Conservation (phyloP, 2,888 invertebrate species). For the Tridacna gigas region DNA sequence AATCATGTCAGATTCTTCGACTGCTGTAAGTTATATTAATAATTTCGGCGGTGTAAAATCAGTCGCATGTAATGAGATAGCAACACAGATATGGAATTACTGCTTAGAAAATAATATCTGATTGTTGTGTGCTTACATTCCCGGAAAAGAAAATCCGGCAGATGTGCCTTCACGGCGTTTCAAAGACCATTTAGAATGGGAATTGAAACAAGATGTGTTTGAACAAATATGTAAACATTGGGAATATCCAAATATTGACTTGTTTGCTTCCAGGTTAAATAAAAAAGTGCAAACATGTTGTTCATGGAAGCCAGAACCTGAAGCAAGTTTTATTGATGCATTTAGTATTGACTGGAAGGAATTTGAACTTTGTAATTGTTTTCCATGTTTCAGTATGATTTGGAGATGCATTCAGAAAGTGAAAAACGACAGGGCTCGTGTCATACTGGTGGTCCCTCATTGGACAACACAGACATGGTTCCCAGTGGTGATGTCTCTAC, state of each 20-base stretch:
- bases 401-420: conserved; percentile 40
- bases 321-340: conserved; percentile 38
- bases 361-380: conserved; percentile 26
- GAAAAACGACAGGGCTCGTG: conserved; percentile 12
- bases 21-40: conserved; percentile 16
- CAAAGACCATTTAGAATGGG: conserved; percentile 44
- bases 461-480: conserved; percentile 55
- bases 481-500: conserved; percentile 14
- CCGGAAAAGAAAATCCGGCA: conserved; percentile 11
- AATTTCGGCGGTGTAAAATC: conserved; percentile 40
- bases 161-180: conserved; percentile 25
- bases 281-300: conserved; percentile 27
- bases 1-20: conserved; percentile 13
- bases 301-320: conserved; percentile 41
- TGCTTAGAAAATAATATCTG: conserved; percentile 25
- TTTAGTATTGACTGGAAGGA: conserved; percentile 30
- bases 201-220: conserved; percentile 17
- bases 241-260: conserved; percentile 35
- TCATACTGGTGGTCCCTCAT: conserved; percentile 33
- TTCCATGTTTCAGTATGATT: conserved; percentile 61
- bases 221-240: conserved; percentile 14
- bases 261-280: conserved; percentile 48
- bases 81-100: conserved; percentile 28
- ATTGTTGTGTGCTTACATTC: conserved; percentile 17
- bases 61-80: conserved; percentile 25